Evolutionary conservation across 2,888 invertebrate species (phyloP), one percentile per base, ranked within the genome.

Genomic region (Cylindroiulus punctatus): DNA sequence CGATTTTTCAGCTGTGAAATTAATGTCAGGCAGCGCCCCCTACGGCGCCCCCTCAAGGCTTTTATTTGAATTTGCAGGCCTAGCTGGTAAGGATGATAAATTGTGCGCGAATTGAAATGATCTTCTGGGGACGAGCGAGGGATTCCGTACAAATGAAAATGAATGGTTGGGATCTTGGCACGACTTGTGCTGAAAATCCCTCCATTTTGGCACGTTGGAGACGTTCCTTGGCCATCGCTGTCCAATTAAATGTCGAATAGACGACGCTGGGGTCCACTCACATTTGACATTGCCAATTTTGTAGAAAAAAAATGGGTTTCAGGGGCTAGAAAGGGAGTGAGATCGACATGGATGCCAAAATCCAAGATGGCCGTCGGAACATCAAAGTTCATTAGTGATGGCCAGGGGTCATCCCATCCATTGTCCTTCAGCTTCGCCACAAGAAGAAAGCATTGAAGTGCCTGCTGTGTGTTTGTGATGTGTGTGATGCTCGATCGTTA

Each of bases 61-160:
- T 76, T 76, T 76, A 76, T 76, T 76, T 76, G 76, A 76, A 76
- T 76, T 76, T 76, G 14, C 30, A 76, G 76, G 30, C 76, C 76
- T 76, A 76, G 30, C 76, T n/a, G 4, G 76, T 76, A 76, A 76
- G 76, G 30, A 76, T 76, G 76, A 76, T 76, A 76, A 76, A 76
- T 76, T 76, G 76, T 30, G 30, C 4, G 76, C 14, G 76, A 76
- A 76, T 76, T 76, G 76, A 76, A 76, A 76, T 76, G 76, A 76
- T 76, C 76, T 76, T 76, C 76, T 76, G 26, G 76, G 76, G 76
- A 76, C 76, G 17, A 30, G 30, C 30, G 14, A 10, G n/a, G 76
- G 76, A 76, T 30, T 76, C 30, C 30, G 26, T 30, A 76, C 76
- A 76, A 76, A 76, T 76, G 76, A 76, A 76, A 76, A 76, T 76